Percentiles rank a stretch among this genome's conserved stretches.
Evolutionary conservation across 2,113 vertebrate species (phyloP).

Genomic region (Callionymus lyra): DNA sequence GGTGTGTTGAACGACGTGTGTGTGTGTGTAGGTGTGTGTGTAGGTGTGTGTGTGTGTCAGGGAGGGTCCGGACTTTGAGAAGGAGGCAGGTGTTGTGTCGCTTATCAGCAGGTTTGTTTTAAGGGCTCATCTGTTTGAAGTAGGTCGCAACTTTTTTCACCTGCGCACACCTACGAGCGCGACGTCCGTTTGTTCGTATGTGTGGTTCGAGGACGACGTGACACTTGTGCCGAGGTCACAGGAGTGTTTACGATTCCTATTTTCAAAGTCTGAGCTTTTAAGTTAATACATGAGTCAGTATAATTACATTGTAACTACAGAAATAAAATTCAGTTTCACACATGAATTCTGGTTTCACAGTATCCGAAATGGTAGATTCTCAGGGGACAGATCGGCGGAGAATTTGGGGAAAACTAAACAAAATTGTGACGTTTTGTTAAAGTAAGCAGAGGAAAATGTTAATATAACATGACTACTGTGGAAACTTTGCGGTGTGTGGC

Average conservation of each 20-base stretch:
- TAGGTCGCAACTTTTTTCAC: conserved; percentile 26
- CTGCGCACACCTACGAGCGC: conserved; percentile 22
- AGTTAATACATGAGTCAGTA: too few species aligned
- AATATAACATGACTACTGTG: too few species aligned
- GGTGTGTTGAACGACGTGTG: conserved; percentile 13
- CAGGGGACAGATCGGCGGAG: too few species aligned
- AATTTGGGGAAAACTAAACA: too few species aligned
- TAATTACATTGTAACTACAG: too few species aligned
- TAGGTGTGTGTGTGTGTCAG: conserved; percentile 15
- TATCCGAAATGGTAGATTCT: too few species aligned
- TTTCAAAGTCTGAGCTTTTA: not conserved
- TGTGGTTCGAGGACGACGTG: not conserved
- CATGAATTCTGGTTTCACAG: too few species aligned
- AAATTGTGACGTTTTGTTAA: too few species aligned
- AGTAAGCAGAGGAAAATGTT: too few species aligned
- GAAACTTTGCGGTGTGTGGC: too few species aligned
- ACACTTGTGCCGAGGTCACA: not conserved
- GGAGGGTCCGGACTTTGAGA: conserved; percentile 3
- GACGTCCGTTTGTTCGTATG: not conserved
- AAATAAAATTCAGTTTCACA: too few species aligned
- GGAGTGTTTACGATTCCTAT: not conserved
- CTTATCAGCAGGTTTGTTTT: conserved; percentile 40
- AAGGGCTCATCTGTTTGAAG: conserved; percentile 28
- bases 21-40: conserved; percentile 10
- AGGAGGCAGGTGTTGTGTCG: conserved; percentile 7